Evolutionary conservation across 2,113 vertebrate genomes (phyloP), one percentile per base, ranked within the genome.

Genomic region (Psophia crepitans): DNA sequence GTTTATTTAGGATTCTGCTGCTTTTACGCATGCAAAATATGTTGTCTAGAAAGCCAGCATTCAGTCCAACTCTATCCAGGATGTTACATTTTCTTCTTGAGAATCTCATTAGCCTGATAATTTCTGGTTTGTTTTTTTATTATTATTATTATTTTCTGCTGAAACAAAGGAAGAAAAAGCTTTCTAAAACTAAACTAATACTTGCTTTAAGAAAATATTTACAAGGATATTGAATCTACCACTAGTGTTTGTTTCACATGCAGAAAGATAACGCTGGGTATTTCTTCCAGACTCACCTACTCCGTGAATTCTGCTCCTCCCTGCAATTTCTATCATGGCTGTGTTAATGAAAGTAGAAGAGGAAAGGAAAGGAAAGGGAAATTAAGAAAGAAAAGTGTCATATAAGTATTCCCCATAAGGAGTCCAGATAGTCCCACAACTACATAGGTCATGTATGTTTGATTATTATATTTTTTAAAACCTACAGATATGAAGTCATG

Each of bases 81-180:
- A 14, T 23, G 4, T 54, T 49, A 14, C 0, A 0, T 4, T 53
- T 90, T 71, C 32, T 49, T 63, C 24, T 44, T 46, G 6, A n/a
- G 22, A 70, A 46, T 46, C 24, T 58, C 22, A n/a, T 77, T 60
- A 65, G 26, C 22, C 22, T 64, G 12, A 13, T 10, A 6, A 28
- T 49, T 79, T 58, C 19, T 69, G 17, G 3, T 26, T 4, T 22
- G 11, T 28, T 73, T 68, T 44, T 89, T n/a, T n/a, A n/a, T n/a
- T n/a, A n/a, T n/a, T n/a, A n/a, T n/a, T n/a, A n/a, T n/a, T 53
- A 14, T 32, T 86, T 75, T 32, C n/a, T n/a, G 2, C 48, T 60
- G 35, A 56, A 81, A 57, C 11, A 91, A 51, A 5, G 53, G 24
- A 87, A 49, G 19, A 66, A 78, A 66, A 32, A 14, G 27, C 23